Conservation (phyloP, 1,140 invertebrate species). For the Panonychus citri region DNA sequence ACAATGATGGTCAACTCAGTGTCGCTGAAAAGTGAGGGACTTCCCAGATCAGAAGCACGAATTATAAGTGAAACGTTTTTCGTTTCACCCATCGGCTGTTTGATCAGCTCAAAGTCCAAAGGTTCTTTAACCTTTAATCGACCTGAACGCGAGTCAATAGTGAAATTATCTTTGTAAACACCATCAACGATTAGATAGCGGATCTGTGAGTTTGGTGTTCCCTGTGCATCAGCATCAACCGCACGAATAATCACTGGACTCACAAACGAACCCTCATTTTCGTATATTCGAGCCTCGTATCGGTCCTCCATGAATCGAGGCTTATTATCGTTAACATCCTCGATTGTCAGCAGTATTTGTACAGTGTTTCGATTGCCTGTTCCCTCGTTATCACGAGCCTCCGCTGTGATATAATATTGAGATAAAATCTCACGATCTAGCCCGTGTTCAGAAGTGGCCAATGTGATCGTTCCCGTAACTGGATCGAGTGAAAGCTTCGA, state of each 20-base stretch:
- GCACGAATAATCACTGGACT: conserved; percentile 38
- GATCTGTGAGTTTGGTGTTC: conserved; percentile 59
- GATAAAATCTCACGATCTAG: conserved; percentile 69
- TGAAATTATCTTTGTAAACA: conserved; percentile 40
- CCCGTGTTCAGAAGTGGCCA: conserved; percentile 35
- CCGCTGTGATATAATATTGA: conserved; percentile 66
- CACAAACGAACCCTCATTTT: conserved; percentile 54
- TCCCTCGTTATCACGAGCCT: conserved; percentile 65
- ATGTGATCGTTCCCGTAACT: conserved; percentile 52
- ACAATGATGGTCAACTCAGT: conserved; percentile 45
- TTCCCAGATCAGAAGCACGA: conserved; percentile 50
- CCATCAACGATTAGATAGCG: conserved; percentile 49
- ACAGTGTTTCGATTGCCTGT: conserved; percentile 62
- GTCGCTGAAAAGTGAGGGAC: conserved; percentile 29
- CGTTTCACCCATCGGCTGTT: neutral
- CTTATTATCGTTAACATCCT: conserved; percentile 68
- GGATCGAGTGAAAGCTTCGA: conserved; percentile 55
- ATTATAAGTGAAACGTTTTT: conserved; percentile 32
- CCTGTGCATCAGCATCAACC: conserved; percentile 21
- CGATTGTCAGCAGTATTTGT: conserved; percentile 56
- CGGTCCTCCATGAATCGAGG: conserved; percentile 52
- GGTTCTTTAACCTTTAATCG: conserved; percentile 37
- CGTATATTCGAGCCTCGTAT: conserved; percentile 24
- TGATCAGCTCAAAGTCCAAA: conserved; percentile 49
- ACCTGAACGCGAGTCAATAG: conserved; percentile 45